These are phyloP conservation scores for Erebia aethiops DNA, from an alignment of 2,888 invertebrate species.

Conservation along the genomic window DNA sequence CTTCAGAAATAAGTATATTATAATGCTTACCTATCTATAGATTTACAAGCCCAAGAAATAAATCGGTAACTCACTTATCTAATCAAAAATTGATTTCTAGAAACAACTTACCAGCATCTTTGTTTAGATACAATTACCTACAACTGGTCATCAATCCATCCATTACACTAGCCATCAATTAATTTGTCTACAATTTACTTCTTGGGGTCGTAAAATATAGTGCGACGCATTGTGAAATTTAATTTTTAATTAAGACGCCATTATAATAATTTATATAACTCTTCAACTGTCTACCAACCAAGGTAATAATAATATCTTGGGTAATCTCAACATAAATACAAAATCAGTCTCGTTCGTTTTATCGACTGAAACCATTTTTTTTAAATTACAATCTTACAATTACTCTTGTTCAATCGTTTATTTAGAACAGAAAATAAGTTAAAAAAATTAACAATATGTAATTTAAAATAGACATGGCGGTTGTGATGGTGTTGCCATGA, in stretches of 20 bases:
- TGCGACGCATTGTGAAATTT: neutral
- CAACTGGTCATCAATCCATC: no score
- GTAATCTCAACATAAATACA: constrained; percentile 60
- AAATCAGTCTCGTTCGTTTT: constrained; percentile 71
- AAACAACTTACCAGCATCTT: neutral
- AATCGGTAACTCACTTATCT: neutral
- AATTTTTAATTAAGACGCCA: no score
- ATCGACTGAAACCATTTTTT: constrained; percentile 11
- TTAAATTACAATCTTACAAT: constrained; percentile 21
- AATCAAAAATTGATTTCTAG: neutral
- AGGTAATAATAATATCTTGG: constrained; percentile 8
- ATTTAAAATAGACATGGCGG: constrained; percentile 28
- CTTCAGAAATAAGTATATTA: neutral
- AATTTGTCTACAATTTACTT: neutral
- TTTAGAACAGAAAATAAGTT: constrained; percentile 16
- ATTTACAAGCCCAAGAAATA: neutral
- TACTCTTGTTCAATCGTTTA: constrained; percentile 16
- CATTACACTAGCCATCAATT: neutral
- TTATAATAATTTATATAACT: no score
- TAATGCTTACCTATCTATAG: neutral
- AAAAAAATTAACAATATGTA: constrained; percentile 24
- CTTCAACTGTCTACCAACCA: no score
- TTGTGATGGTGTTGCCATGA: constrained; percentile 45
- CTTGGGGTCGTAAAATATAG: neutral
- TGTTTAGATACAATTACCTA: neutral